phyloP scores from a whole-genome alignment of 1,140 invertebrate species.

The Tetramorium parvispinum region DNA sequence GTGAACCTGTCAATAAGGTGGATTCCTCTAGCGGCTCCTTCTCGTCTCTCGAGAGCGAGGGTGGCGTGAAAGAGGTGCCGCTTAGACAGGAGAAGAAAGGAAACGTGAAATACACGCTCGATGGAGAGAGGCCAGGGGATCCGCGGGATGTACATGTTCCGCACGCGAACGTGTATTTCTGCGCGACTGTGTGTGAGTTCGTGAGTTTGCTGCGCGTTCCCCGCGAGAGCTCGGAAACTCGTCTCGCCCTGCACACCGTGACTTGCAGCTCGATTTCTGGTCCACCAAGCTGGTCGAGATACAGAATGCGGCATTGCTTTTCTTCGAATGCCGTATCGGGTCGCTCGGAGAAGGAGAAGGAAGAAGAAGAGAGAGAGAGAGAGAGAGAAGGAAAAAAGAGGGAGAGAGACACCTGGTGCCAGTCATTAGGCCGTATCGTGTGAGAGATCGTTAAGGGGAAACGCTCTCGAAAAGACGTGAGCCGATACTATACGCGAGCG shows the following conservation, averaged over 20 bases:
- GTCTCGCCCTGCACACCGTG: slow-evolving; percentile 73
- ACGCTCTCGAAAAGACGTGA: slow-evolving; percentile 67
- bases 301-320: slow-evolving; percentile 68
- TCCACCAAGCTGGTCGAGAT: slow-evolving; percentile 60
- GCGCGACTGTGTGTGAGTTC: background rate
- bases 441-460: slow-evolving; percentile 71
- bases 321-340: slow-evolving; percentile 75
- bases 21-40: slow-evolving; percentile 74
- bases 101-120: slow-evolving; percentile 51
- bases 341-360: slow-evolving; percentile 4
- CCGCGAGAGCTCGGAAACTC: slow-evolving; percentile 75
- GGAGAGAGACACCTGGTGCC: slow-evolving; percentile 54
- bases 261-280: slow-evolving; percentile 80
- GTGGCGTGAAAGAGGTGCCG: slow-evolving; percentile 74
- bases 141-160: background rate
- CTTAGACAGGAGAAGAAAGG: slow-evolving; percentile 58
- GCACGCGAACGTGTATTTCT: background rate
- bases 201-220: slow-evolving; percentile 17
- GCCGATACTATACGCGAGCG: slow-evolving; percentile 19
- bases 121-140: slow-evolving; percentile 8
- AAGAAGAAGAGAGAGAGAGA: background rate
- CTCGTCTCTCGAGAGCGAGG: slow-evolving; percentile 48
- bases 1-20: slow-evolving; percentile 79
- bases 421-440: slow-evolving; percentile 76
- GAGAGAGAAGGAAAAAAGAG: background rate